A percentile compares a stretch with the other conserved stretches of the same genome.
phyloP scores from a whole-genome alignment of 2,113 vertebrate genomes.

The Porphyrio hochstetteri region DNA sequence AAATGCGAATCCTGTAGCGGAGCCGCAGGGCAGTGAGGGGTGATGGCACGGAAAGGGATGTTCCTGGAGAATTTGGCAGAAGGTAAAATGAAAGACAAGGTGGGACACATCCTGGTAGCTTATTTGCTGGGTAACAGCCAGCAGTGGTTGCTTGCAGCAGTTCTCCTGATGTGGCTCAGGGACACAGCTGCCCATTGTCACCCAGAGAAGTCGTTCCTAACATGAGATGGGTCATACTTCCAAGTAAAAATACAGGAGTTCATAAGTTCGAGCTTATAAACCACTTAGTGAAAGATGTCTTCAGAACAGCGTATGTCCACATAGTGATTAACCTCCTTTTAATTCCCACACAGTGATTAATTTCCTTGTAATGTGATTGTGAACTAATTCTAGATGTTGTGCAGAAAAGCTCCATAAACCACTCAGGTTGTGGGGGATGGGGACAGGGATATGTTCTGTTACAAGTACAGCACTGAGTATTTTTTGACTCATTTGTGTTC shows the following conservation, averaged over 20 bases:
- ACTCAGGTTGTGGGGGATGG: fast-evolving
- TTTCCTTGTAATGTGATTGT: background rate
- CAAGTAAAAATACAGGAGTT: background rate
- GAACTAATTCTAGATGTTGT: background rate
- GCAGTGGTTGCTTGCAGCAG: background rate
- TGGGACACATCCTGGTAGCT: background rate
- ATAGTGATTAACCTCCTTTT: background rate
- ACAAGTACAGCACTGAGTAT: background rate
- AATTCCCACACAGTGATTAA: background rate
- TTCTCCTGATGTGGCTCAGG: background rate
- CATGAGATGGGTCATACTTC: fast-evolving
- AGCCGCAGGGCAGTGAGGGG: background rate
- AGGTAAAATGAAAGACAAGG: background rate
- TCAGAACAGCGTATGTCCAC: background rate
- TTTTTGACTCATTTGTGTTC: background rate
- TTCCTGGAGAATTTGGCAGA: background rate
- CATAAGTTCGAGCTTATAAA: background rate
- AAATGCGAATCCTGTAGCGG: background rate
- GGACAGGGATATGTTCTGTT: background rate
- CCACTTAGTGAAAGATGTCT: background rate
- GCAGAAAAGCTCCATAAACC: background rate
- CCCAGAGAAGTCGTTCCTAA: background rate
- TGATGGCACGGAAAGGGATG: background rate
- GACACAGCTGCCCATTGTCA: background rate
- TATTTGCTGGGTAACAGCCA: background rate